Percentiles rank a stretch among this genome's conserved stretches.
Evolutionary conservation across 1,140 invertebrate genomes (phyloP).

Genomic region (Panulirus ornatus): DNA sequence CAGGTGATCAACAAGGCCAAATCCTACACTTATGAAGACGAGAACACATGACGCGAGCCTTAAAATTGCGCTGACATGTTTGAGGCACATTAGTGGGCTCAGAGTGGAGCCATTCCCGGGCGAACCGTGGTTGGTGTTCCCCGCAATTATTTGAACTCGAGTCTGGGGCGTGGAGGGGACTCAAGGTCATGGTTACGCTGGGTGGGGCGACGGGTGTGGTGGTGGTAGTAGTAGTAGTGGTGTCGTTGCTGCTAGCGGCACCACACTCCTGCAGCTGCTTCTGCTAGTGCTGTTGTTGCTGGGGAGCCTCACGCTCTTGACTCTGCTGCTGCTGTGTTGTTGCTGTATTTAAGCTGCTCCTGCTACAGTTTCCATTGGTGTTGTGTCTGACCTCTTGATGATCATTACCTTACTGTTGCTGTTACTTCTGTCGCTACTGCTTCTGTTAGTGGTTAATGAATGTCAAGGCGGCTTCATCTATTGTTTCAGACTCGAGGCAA

Average conservation of each 20-base stretch:
- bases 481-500: too few relatives aligned
- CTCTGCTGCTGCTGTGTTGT: too few relatives aligned
- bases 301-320: background rate
- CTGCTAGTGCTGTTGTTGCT: background rate
- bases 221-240: background rate
- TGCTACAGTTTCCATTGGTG: too few relatives aligned
- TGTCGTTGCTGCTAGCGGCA: background rate
- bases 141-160: constrained; percentile 36
- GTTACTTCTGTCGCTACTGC: too few relatives aligned
- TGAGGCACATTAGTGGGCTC: background rate
- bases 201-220: background rate
- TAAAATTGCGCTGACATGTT: background rate
- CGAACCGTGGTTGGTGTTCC: background rate
- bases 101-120: background rate
- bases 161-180: background rate
- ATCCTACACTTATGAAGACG: too few relatives aligned
- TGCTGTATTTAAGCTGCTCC: too few relatives aligned
- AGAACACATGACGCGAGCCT: too few relatives aligned
- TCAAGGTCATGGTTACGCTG: constrained; percentile 16
- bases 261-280: background rate
- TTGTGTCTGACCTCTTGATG: too few relatives aligned
- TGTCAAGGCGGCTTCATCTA: too few relatives aligned
- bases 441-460: too few relatives aligned
- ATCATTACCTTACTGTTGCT: too few relatives aligned
- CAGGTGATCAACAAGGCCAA: too few relatives aligned